Percentiles rank a stretch among this genome's conserved stretches.
phyloP scores from a whole-genome alignment of 2,888 invertebrate genomes.

The Choristoneura rosaceana region DNA sequence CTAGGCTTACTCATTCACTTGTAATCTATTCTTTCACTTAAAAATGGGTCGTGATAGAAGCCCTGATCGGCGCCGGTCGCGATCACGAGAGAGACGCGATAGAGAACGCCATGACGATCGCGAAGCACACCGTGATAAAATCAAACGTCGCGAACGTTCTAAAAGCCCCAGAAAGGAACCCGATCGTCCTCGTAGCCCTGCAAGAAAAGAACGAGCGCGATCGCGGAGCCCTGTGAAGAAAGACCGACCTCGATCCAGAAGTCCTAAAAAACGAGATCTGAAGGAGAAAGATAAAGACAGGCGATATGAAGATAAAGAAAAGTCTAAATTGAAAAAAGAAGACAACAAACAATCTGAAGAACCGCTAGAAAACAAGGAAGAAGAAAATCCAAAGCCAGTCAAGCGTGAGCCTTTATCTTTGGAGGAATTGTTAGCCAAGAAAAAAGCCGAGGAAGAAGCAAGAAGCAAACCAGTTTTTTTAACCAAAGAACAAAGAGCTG shows the following conservation, averaged over 20 bases:
- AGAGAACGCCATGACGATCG: conserved; percentile 77
- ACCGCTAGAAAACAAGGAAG: conserved; percentile 68
- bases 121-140: conserved; percentile 73
- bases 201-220: conserved; percentile 65
- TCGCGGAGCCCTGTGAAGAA: conserved; percentile 60
- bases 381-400: conserved; percentile 71
- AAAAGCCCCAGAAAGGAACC: conserved; percentile 69
- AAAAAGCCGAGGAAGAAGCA: conserved; percentile 97
- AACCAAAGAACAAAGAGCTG: conserved; percentile 97
- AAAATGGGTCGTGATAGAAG: conserved; percentile 74
- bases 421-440: conserved; percentile 97
- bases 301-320: conserved; percentile 76
- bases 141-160: conserved; percentile 72
- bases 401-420: conserved; percentile 95
- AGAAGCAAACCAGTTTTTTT: conserved; percentile 98
- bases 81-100: conserved; percentile 76
- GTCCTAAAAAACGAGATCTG: conserved; percentile 71
- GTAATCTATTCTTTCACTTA: neutral
- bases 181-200: conserved; percentile 69
- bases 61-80: conserved; percentile 75
- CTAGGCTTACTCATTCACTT: neutral
- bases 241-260: conserved; percentile 52
- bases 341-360: conserved; percentile 68
- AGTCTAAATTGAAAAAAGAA: conserved; percentile 69
- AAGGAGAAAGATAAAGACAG: conserved; percentile 66